Percentiles rank a stretch among this genome's conserved stretches.
Conservation (phyloP, 2,888 invertebrate genomes). For the Lasioglossum figueresi region DNA sequence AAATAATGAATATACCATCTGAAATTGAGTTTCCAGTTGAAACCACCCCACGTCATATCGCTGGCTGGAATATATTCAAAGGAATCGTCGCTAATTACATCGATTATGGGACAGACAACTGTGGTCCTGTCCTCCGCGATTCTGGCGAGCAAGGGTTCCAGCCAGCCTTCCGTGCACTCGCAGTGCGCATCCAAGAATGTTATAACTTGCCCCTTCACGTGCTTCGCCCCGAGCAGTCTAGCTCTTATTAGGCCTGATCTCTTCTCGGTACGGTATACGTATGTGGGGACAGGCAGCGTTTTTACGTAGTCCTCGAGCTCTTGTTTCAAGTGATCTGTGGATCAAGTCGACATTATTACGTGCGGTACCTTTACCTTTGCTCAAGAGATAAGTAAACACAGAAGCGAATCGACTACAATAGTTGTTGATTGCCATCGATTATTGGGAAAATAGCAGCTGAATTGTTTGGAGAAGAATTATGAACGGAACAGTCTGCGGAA, state of each 20-base stretch:
- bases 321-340: conserved; percentile 93
- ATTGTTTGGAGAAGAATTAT: neutral
- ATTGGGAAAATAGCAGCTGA: neutral
- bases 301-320: conserved; percentile 95
- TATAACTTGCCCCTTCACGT: conserved; percentile 95
- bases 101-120: conserved; percentile 99
- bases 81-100: conserved; percentile 99
- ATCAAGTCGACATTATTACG: conserved; percentile 1
- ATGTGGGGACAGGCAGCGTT: conserved; percentile 93
- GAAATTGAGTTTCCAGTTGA: conserved; percentile 99
- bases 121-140: conserved; percentile 96
- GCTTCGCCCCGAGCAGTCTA: conserved; percentile 95
- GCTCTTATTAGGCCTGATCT: conserved; percentile 98
- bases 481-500: neutral
- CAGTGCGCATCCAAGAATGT: conserved; percentile 99
- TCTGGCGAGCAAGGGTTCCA: conserved; percentile 96
- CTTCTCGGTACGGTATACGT: conserved; percentile 94
- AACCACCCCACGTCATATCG: conserved; percentile 99
- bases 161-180: conserved; percentile 99
- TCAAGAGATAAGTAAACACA: neutral
- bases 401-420: neutral
- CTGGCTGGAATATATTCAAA: conserved; percentile 99
- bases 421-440: neutral
- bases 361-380: neutral
- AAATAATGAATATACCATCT: conserved; percentile 89